Evolutionary conservation across 92 coral and sea anemone genomes (phyloP).

Genomic region (Phenganax marumi): DNA sequence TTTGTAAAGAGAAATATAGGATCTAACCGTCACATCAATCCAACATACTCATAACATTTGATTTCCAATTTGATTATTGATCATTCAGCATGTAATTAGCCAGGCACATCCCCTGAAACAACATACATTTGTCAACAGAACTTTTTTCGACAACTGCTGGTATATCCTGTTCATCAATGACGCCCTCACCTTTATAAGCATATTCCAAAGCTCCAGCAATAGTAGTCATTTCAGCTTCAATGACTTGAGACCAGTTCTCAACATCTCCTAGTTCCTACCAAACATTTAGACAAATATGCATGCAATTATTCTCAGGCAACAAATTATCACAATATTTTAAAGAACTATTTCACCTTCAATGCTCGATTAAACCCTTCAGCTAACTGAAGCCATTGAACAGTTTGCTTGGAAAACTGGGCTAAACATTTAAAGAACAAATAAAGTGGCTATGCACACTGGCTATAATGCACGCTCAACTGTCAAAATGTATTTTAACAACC

Average conservation of each 20-base stretch:
- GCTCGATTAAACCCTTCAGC: constrained; percentile 91
- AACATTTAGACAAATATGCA: not conserved
- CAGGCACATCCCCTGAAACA: constrained; percentile 25
- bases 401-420: constrained; percentile 87
- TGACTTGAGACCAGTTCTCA: constrained; percentile 99
- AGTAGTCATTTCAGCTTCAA: constrained; percentile 98
- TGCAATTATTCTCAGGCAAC: not conserved
- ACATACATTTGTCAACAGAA: not conserved
- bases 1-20: not conserved
- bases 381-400: constrained; percentile 95
- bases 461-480: not conserved
- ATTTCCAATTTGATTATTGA: not conserved
- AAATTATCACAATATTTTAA: not conserved
- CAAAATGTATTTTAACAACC: not conserved
- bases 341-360: constrained; percentile 67
- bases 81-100: not conserved
- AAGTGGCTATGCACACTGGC: not conserved
- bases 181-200: constrained; percentile 85
- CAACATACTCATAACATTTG: not conserved
- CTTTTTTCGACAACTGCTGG: not conserved
- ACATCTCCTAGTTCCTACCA: constrained; percentile 97
- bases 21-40: not conserved
- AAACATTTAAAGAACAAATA: not conserved
- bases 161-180: not conserved
- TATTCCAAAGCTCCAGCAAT: constrained; percentile 98